Base-by-base conservation (phyloP, 37 sponge, comb jelly and placozoan species). In the Cliona cf. orientalis region DNA sequence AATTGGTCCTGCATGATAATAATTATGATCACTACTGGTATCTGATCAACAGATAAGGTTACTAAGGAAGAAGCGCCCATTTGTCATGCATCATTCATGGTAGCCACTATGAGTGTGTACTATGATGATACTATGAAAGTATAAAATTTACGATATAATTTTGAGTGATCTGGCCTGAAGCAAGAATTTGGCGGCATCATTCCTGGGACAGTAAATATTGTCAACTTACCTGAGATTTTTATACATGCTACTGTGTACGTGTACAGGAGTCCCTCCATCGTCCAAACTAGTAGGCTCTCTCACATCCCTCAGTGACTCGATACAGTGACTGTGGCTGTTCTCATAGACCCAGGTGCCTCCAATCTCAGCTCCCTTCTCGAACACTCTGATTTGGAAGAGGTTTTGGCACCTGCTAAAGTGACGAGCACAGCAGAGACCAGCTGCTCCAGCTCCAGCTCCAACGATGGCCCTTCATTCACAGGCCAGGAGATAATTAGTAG, bases 261-360 rank as follows among this genome's bases (percentile, higher is more conserved):
- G 34, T 22, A 7, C 17, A 17, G 29, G 44, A 32, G 42, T 2
- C 3, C 4, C 73, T 35, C 31, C 79, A 12, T 23, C 34, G 22
- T 37, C 64, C 26, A 58, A 31, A 19, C 6, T 43, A 6, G 44
- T 66, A n/a, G n/a, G n/a, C 5, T 22, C 26, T 61, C 63, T 61
- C 17, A 61, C 63, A 61, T 61, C 63, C 28, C 6, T 11, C 26
- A 28, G 63, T n/a, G n/a, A n/a, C n/a, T 26, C 28, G n/a, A n/a
- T n/a, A n/a, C n/a, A n/a, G n/a, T n/a, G n/a, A n/a, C n/a, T n/a
- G 2, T 26, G n/a, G 39, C 66, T 80, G 26, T 78, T 71, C 0
- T 65, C 66, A 73, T 91, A 91, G 35, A 86, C 80, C 92, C 92
- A 91, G 2, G 82, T 71, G 5, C 92, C 92, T 3, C 92, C 92